Evolutionary conservation across 1,140 invertebrate genomes (phyloP), one percentile per base, ranked within the genome.

Genomic region (Mizuhopecten yessoensis): DNA sequence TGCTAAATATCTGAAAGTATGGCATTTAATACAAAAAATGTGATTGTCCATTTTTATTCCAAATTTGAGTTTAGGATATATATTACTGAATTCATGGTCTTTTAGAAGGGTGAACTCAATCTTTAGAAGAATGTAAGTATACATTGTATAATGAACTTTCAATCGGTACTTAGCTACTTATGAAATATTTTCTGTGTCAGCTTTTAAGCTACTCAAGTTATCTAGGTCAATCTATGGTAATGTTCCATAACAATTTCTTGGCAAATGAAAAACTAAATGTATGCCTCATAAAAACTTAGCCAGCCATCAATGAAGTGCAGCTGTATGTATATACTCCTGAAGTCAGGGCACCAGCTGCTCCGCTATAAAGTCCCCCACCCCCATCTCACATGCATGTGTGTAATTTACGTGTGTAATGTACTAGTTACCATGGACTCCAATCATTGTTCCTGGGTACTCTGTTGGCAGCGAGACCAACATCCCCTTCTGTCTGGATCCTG

Each of bases 171-270:
- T 49, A 17, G 13, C 11, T 49, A 10, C 45, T 49, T 2, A 75
- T 75, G 57, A 75, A 45, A 75, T 75, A 29, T 29, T 9, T 17
- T 75, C 57, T 39, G 36, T 75, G 57, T 29, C 20, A n/a, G 57
- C n/a, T 29, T n/a, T 75, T 75, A 75, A 75, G 17, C 5, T 0
- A 1, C 23, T 29, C 57, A 49, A 75, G 9, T 17, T 75, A 75
- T 75, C 57, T 75, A n/a, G 57, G 57, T 75, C 57, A 75, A 75
- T 75, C 57, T 75, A 3, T n/a, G 57, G 23, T 5, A 75, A 75
- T 75, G 57, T n/a, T 75, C 57, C 57, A 75, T 75, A 29, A 29
- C 57, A 75, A 75, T 75, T 75, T 75, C 57, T 75, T 75, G 57
- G 57, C 57, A 75, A 75, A 75, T 75, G 23, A 75, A 75, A 75